Base-by-base conservation (phyloP, 2,797 vertebrate species). In the Clarias platycephalus region DNA sequence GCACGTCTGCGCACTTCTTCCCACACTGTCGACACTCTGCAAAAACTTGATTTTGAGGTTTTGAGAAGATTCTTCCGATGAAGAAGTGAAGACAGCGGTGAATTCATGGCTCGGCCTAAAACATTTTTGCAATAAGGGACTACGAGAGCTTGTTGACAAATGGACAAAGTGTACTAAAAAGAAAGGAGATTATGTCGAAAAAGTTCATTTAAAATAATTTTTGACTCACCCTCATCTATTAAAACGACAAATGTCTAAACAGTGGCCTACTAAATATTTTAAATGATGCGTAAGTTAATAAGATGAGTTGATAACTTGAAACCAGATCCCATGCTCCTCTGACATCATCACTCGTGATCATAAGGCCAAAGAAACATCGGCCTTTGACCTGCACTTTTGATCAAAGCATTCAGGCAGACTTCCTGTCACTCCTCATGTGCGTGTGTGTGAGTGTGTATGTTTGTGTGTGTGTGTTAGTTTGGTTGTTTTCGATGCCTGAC, bases 321-420 rank as follows among this genome's bases (percentile, higher is more conserved):
- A 26, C 49, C 49, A 26, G 7, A 4, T 5, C 6, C 18, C 31
- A 28, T 28, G 28, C 18, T 16, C 2, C 26, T 63, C 55, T 80
- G 26, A 80, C 77, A 84, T 80, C 83, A 84, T 72, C 57, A 28
- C 49, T 62, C 12, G 24, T 34, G 6, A 71, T 81, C 68, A 66
- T 66, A 67, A 81, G 63, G 79, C 78, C 55, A 66, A 76, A 76
- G 62, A 76, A 85, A 67, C 49, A 76, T 24, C 84, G 40, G 34
- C 84, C 79, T 81, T 85, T 85, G 80, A 85, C 78, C 84, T 75
- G 58, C 58, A 63, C 40, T 57, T 24, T 58, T 85, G 68, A 85
- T 85, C 83, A 85, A 74, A 74, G 83, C 70, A 28, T 20, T 72
- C 62, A 66, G 16, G 26, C 67, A 72, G 83, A 85, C 68, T 84